Percentiles rank a stretch among this genome's conserved stretches.
These are phyloP conservation scores for Rhabdomys pumilio DNA, from an alignment of 2,797 vertebrate species.

Conservation along the genomic window DNA sequence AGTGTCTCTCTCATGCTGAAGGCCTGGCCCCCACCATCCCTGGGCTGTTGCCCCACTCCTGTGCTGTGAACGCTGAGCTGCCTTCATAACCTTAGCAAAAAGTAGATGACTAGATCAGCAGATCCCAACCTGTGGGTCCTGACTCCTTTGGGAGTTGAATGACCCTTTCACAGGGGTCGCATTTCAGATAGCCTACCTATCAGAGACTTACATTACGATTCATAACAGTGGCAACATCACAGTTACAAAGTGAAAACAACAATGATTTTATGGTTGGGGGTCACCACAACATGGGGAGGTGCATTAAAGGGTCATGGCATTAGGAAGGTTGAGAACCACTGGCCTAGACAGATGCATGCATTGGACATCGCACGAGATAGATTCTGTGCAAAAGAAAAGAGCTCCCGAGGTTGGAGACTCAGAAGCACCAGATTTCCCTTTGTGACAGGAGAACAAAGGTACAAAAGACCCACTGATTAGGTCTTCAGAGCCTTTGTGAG, in stretches of 20 bases:
- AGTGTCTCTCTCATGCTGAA: background rate
- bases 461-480: constrained; percentile 8
- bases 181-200: background rate
- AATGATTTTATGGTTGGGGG: background rate
- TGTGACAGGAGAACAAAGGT: constrained; percentile 41
- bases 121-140: background rate
- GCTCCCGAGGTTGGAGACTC: background rate
- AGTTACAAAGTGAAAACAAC: background rate
- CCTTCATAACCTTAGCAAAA: background rate
- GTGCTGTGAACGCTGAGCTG: background rate
- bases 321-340: background rate
- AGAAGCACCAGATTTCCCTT: constrained; percentile 32
- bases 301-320: background rate
- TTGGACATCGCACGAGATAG: background rate
- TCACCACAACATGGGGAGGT: background rate
- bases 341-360: background rate
- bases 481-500: constrained; percentile 49
- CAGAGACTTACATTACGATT: background rate
- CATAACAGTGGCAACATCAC: background rate
- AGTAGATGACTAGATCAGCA: background rate
- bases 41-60: background rate
- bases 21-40: background rate
- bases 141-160: background rate
- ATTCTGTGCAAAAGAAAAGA: background rate
- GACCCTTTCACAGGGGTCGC: background rate